A percentile compares a stretch with the other conserved stretches of the same genome.
Conservation (phyloP, 1,140 invertebrate species). For the Zelostemma sp. region DNA sequence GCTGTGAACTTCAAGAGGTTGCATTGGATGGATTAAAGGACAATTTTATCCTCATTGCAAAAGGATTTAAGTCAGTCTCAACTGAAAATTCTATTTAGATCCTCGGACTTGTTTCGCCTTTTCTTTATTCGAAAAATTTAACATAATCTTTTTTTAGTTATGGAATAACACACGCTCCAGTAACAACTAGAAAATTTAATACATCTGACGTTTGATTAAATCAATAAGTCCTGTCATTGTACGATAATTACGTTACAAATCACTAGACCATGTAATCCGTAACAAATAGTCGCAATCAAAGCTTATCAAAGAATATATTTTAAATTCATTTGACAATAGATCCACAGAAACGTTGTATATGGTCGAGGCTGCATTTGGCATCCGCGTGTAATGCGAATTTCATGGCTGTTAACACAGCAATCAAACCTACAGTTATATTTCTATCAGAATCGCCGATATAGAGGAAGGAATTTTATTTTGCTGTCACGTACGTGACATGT, state of each 20-base stretch:
- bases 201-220: not conserved
- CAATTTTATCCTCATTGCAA: conserved; percentile 41
- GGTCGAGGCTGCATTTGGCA: not conserved
- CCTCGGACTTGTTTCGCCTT: conserved; percentile 6
- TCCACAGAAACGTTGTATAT: not conserved
- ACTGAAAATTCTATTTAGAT: conserved; percentile 10
- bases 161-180: conserved; percentile 7
- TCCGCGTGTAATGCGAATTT: not conserved
- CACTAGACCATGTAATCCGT: too few relatives aligned
- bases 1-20: conserved; percentile 21
- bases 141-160: conserved; percentile 11
- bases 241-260: too few relatives aligned
- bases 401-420: not conserved
- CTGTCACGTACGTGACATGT: not conserved
- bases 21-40: conserved; percentile 44
- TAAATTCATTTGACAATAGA: not conserved
- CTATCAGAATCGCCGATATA: not conserved
- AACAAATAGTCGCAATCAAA: not conserved
- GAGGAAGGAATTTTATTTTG: not conserved
- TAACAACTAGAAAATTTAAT: not conserved
- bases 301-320: not conserved
- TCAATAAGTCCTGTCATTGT: not conserved
- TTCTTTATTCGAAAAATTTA: not conserved
- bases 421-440: not conserved
- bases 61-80: conserved; percentile 40